A percentile compares a stretch with the other conserved stretches of the same genome.
Evolutionary conservation across 2,797 vertebrate species (phyloP).

Genomic region (Phyllotis vaccarum): DNA sequence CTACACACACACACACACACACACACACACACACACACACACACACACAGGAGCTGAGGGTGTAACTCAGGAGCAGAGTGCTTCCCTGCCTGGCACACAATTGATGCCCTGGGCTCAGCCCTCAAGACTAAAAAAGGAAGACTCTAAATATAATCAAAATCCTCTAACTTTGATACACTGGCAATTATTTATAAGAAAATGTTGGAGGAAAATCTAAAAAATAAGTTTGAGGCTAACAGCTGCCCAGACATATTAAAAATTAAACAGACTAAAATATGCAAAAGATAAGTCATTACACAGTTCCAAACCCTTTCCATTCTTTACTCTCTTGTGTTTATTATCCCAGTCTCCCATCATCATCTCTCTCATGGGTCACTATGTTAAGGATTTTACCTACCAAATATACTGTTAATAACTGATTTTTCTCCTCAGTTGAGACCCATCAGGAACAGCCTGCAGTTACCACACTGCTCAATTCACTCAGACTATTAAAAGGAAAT

Average conservation of each 20-base stretch:
- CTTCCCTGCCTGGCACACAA: not conserved
- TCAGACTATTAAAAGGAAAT: not conserved
- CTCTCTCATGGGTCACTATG: not conserved
- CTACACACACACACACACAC: too few relatives aligned
- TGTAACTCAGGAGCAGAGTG: not conserved
- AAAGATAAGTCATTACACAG: slow-evolving; percentile 26
- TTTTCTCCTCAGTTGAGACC: slow-evolving; percentile 30
- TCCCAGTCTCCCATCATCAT: not conserved
- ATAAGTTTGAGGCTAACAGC: slow-evolving; percentile 9
- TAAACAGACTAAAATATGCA: slow-evolving; percentile 50
- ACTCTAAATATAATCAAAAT: not conserved
- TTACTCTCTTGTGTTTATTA: not conserved
- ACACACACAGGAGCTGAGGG: not conserved
- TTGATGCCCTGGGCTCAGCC: not conserved
- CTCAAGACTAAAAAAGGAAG: not conserved
- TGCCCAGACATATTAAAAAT: slow-evolving; percentile 34
- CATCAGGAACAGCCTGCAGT: not conserved
- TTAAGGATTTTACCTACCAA: slow-evolving; percentile 56
- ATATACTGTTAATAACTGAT: slow-evolving; percentile 36
- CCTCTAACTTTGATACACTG: not conserved
- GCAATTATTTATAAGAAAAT: slow-evolving; percentile 43
- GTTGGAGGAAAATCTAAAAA: not conserved
- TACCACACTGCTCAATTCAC: not conserved
- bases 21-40: too few relatives aligned
- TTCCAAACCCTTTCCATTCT: not conserved